These are phyloP conservation scores for Corbicula japonica DNA, from an alignment of 2,888 invertebrate species.

Conservation along the genomic window DNA sequence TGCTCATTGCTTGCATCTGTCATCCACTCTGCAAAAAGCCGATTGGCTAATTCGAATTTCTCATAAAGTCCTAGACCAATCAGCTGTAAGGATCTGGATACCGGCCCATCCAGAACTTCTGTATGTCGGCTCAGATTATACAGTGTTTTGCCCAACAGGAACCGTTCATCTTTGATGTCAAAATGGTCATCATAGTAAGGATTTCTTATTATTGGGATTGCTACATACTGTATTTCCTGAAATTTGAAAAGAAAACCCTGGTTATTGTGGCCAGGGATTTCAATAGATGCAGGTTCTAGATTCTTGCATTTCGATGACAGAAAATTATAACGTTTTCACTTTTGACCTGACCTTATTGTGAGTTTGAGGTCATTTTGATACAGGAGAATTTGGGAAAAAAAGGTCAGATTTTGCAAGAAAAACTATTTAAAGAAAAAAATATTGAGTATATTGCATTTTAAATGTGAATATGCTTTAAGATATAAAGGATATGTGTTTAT, in stretches of 20 bases:
- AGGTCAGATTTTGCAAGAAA: too few relatives aligned
- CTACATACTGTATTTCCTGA: constrained; percentile 88
- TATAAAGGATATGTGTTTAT: too few relatives aligned
- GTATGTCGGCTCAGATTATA: constrained; percentile 76
- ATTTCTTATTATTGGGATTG: constrained; percentile 93
- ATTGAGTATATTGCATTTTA: too few relatives aligned
- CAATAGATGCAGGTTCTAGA: neutral
- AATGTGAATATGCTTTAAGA: too few relatives aligned
- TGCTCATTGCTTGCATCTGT: constrained; percentile 13
- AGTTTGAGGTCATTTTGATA: too few relatives aligned
- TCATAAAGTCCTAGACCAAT: constrained; percentile 90
- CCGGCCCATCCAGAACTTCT: constrained; percentile 59
- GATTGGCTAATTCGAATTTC: constrained; percentile 89
- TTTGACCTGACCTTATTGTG: too few relatives aligned
- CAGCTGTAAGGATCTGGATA: constrained; percentile 86
- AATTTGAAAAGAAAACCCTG: too few relatives aligned
- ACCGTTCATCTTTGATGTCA: constrained; percentile 91
- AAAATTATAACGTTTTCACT: too few relatives aligned
- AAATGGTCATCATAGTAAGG: constrained; percentile 96
- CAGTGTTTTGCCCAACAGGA: constrained; percentile 94
- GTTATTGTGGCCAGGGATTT: too few relatives aligned
- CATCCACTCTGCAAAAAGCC: constrained; percentile 74
- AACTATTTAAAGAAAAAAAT: too few relatives aligned
- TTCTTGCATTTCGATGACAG: neutral
- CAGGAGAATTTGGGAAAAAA: too few relatives aligned